Evolutionary conservation across 2,888 invertebrate species (phyloP).

Genomic region (Nebria brevicollis): DNA sequence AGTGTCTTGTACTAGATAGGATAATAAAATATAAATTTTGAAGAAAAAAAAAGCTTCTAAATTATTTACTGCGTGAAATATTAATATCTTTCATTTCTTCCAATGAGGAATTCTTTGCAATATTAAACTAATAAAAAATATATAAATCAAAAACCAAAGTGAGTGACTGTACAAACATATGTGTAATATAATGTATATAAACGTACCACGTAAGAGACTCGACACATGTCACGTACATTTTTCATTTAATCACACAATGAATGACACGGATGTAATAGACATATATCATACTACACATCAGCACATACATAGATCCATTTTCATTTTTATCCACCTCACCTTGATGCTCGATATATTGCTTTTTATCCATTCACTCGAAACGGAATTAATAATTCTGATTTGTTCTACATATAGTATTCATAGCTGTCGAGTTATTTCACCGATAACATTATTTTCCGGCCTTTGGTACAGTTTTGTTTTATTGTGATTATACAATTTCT

Average conservation of each 20-base stretch:
- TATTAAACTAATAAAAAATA: too few relatives aligned
- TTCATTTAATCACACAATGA: constrained; percentile 14
- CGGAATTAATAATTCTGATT: background rate
- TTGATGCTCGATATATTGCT: background rate
- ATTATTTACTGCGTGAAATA: too few relatives aligned
- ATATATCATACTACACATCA: background rate
- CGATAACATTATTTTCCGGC: background rate
- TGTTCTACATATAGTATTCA: background rate
- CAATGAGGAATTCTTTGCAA: too few relatives aligned
- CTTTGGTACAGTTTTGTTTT: background rate
- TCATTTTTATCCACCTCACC: background rate
- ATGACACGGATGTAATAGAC: constrained; percentile 20
- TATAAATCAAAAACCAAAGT: too few relatives aligned
- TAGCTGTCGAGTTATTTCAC: background rate
- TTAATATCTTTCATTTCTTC: too few relatives aligned
- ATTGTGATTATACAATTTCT: background rate
- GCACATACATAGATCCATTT: background rate
- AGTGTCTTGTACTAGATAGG: too few relatives aligned
- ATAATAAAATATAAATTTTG: too few relatives aligned
- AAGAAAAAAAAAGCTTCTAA: too few relatives aligned
- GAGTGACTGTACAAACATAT: too few relatives aligned
- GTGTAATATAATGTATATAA: background rate
- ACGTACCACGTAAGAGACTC: background rate
- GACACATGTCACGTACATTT: constrained; percentile 18
- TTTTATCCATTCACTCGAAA: background rate